Base-by-base conservation (phyloP, 2,797 vertebrate species). In the Aeoliscus strigatus region DNA sequence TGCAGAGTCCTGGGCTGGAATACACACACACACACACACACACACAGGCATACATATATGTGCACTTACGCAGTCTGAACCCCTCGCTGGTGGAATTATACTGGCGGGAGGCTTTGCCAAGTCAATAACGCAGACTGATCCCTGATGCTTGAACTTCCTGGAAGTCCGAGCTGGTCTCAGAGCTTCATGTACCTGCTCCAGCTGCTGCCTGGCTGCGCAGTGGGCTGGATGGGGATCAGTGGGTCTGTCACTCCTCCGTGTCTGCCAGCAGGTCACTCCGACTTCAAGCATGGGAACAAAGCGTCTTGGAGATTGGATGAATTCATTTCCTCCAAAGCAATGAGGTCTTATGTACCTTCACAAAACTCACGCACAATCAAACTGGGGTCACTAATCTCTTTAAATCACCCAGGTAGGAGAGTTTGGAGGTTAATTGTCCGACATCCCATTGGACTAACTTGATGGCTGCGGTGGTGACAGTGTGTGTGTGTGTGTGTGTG, bases 51-150 rank as follows among this genome's bases (percentile, higher is more conserved):
- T 42, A 59, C 55, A 62, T 65, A 67, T 39, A 52, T 62, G 75
- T 53, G 53, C 50, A 60, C 66, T 73, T 63, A 60, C 46, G 57
- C 52, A 57, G 68, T 63, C 73, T 65, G 62, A 80, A 71, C 50
- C 66, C 61, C 68, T 73, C 12, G 34, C 75, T 66, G 62, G 62
- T 80, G 74, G 63, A 86, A 79, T 76, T 34, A 52, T 70, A 78
- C 62, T 73, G 70, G 60, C 73, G 63, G 61, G 61, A 80, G 62
- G 60, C 51, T 55, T 54, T 82, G 81, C 77, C 79, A 85, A 81
- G 74, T 79, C 81, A 85, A 83, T 83, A 82, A 81, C 77, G 73
- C 63, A 61, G 71, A 49, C 72, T 85, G 71, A 84, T 84, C 81
- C 75, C 62, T 62, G 71, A 80, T 80, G 69, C 61, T n/a, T 74